Base-by-base conservation (phyloP, 1,140 invertebrate genomes). In the Proctacanthus coquilletti region DNA sequence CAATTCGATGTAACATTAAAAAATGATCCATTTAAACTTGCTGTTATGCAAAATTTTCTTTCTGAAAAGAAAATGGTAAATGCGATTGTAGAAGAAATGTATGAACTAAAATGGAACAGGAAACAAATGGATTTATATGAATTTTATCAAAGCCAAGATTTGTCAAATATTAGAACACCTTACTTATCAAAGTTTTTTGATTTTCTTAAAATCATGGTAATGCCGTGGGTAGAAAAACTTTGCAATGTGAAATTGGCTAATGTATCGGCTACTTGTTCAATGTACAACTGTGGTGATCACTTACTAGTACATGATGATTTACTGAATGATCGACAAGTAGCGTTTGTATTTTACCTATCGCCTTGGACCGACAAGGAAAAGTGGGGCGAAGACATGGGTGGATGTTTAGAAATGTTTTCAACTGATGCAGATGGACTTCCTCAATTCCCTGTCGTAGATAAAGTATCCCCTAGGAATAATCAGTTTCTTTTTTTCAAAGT, bases 261-360 rank as follows among this genome's bases (percentile, higher is more conserved):
- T 34, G 64, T 80, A 21, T 80, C 77, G 0, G 77, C 78, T 36
- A 76, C 78, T 1, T 77, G 75, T 48, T 76, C 77, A 30, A 65
- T 70, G 45, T 83, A 83, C 46, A 71, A 62, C 3, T 71, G 78
- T 21, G 77, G 73, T 1, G 77, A 83, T 56, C 75, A 75, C 54
- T 57, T 83, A 31, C 59, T 82, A 18, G 73, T 79, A 35, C 80
- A 82, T 48, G 79, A 83, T 46, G 80, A 83, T 50, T 64, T 77
- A 44, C 57, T 76, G n/a, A 66, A 65, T 14, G 76, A 80, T 50
- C 61, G 80, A 17, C 66, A 69, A 46, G 72, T 83, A 4, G 80
- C 80, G 32, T 83, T 78, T 47, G 71, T 83, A 36, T 65, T 78
- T 9, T 83, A 83, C 49, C 50, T 74, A 27, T 66, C 67, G 21